phyloP scores from a whole-genome alignment of 2,888 invertebrate genomes.

The Phania funesta region DNA sequence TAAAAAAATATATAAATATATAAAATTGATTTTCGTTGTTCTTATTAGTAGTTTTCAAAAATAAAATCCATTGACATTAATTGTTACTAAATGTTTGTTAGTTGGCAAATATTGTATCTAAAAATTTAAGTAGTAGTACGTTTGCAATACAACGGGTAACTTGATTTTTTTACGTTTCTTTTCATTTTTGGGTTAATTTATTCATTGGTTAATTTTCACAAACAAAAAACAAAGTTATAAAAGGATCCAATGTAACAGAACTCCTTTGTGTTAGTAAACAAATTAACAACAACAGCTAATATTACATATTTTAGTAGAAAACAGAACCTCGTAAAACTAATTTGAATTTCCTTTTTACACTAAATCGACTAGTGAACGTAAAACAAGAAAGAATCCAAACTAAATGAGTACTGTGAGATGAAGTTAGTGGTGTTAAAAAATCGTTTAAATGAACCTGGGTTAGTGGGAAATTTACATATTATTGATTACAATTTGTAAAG shows the following conservation, averaged over 20 bases:
- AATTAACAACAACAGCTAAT: slow-evolving; percentile 67
- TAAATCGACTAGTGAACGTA: not conserved
- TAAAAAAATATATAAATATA: slow-evolving; percentile 76
- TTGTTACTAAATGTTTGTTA: slow-evolving; percentile 56
- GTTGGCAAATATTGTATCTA: slow-evolving; percentile 61
- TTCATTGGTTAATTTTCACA: slow-evolving; percentile 27
- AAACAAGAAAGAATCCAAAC: not conserved
- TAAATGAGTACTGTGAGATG: not conserved
- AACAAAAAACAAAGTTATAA: not conserved
- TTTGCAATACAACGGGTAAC: slow-evolving; percentile 55
- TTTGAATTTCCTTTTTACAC: slow-evolving; percentile 37
- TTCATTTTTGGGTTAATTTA: not conserved
- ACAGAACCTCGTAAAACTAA: slow-evolving; percentile 38
- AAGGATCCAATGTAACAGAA: slow-evolving; percentile 22
- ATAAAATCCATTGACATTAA: slow-evolving; percentile 60
- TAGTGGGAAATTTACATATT: not conserved
- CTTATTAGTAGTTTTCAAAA: slow-evolving; percentile 31
- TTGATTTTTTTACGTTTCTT: not conserved
- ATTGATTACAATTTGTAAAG: not conserved
- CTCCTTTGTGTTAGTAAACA: slow-evolving; percentile 52
- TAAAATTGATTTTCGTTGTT: slow-evolving; percentile 71
- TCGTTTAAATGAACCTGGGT: not conserved
- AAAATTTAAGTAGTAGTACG: slow-evolving; percentile 66
- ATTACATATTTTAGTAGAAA: slow-evolving; percentile 44
- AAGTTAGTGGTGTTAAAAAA: slow-evolving; percentile 16